Evolutionary conservation across 1,140 invertebrate genomes (phyloP), one percentile per base, ranked within the genome.

Genomic region (Ips typographus): DNA sequence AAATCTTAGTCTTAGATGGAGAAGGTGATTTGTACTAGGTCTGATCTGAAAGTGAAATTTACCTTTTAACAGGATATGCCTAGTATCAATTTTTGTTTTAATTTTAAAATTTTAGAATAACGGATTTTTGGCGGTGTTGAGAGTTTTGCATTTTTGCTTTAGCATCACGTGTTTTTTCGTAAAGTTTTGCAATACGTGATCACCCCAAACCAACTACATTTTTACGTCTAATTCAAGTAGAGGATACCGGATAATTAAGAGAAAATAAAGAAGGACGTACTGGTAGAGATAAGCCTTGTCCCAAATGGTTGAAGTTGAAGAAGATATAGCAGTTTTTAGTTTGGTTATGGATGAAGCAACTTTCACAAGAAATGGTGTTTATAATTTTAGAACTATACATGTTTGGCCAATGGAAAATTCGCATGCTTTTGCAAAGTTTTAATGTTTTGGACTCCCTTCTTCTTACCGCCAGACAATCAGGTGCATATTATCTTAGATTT

Each of bases 361-460:
- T 53, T 53, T 53, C 36, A 53, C 51, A 53, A 53, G 51, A 53
- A 53, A 53, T 22, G 51, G 51, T 53, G 22, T 53, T 53, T 4
- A 8, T 37, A 53, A 53, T 53, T 8, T 53, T 53, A 4, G 51
- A 53, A 36, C 6, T 37, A 53, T 1, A n/a, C 51, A 53, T 53
- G 51, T 36, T 53, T 53, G 44, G 44, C 1, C 0, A 22, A 22
- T 22, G 22, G 22, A 22, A 22, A 22, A 22, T 22, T 22, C 22
- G 22, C 22, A 22, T 22, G 22, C 22, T 22, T 0, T 22, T 22
- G 22, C 22, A 22, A 22, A 22, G 22, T 22, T 22, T 22, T 22
- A 22, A 22, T 22, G 22, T 22, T 22, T 22, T 22, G 22, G 22
- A 44, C 8, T 8, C 4, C 4, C 43, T 44, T 8, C 43, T 44